A percentile compares a stretch with the other conserved stretches of the same genome.
phyloP scores from a whole-genome alignment of 2,113 vertebrate species.

The Cavia aperea region DNA sequence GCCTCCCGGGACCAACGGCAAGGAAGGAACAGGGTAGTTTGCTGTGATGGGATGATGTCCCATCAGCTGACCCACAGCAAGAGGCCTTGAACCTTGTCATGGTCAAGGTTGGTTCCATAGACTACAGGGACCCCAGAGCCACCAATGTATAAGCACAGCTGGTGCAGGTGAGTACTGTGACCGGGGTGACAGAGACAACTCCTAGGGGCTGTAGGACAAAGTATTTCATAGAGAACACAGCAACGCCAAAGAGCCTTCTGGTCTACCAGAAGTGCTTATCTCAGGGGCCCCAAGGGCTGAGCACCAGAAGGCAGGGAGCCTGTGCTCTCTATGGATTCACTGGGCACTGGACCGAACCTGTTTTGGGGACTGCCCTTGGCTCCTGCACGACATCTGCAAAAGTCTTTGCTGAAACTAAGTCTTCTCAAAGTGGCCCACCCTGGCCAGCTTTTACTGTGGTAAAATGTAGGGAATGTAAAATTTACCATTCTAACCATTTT shows the following conservation, averaged over 20 bases:
- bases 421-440: not conserved
- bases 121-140: not conserved
- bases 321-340: not conserved
- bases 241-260: not conserved
- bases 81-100: not conserved
- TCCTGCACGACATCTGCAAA: rapidly evolving
- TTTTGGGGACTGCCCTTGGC: too few species aligned
- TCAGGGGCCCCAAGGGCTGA: not conserved
- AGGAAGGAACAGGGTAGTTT: not conserved
- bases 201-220: not conserved
- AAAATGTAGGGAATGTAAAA: not conserved
- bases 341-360: rapidly evolving
- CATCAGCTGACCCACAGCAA: not conserved
- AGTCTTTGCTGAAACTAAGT: not conserved
- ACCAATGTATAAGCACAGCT: not conserved
- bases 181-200: not conserved
- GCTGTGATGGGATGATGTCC: not conserved
- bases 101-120: not conserved
- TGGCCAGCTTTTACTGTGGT: not conserved
- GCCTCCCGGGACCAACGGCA: not conserved
- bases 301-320: not conserved
- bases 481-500: not conserved
- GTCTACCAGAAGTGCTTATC: not conserved
- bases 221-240: not conserved
- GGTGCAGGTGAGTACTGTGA: not conserved